Base-by-base conservation (phyloP, 2,888 invertebrate genomes). In the Deilephila porcellus region DNA sequence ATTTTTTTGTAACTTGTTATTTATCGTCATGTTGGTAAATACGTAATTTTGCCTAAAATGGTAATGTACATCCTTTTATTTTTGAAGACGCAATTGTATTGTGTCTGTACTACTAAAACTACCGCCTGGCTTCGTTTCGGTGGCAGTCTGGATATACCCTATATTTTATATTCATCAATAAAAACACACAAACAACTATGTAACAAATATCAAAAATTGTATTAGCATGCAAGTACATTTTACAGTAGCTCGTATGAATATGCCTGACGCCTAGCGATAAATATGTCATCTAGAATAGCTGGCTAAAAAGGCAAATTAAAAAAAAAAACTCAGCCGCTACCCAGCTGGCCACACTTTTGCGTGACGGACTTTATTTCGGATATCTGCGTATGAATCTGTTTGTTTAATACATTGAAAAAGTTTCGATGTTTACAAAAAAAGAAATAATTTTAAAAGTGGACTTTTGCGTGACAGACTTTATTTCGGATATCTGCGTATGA, bases 221-320 rank as follows among this genome's bases (percentile, higher is more conserved):
- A 45, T 45, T 45, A 45, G 14, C 45, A 14, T 45, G 45, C 45
- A 45, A 45, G 4, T 45, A 45, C 56, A 56, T n/a, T n/a, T 19
- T 56, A 56, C 7, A 19, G 53, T 72, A 75, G 25, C 70, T 52
- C 20, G 62, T 72, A 78, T 77, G 75, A 76, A 76, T 81, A 80
- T 75, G 82, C 74, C 85, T 88, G 87, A 86, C 84, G 79, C 80
- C 62, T 45, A 52, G 80, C 79, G 86, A 88, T 89, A 88, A 87
- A 87, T 82, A 81, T 83, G 82, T 84, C 82, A 83, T 85, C 85
- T 85, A 75, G 77, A 73, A 80, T 79, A 80, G 78, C 81, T 79
- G 73, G 60, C 72, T 67, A 76, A 72, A 74, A 70, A 17, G 25
- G 74, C 76, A 79, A 75, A 81, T 81, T 80, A 14, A 80, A 79